phyloP scores from a whole-genome alignment of 2,888 invertebrate species.

The Trachelus tabidus region DNA sequence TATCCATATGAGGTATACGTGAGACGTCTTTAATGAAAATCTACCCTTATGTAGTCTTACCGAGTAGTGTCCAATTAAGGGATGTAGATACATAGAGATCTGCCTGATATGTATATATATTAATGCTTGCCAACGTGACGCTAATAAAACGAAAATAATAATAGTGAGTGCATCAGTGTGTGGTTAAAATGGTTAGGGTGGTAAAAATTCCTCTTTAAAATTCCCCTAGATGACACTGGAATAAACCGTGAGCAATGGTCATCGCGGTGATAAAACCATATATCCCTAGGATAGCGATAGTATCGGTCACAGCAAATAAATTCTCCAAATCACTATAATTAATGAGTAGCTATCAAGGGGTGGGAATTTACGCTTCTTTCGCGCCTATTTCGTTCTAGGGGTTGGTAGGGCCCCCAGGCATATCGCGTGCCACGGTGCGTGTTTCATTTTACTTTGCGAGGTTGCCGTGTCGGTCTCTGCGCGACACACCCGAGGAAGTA shows the following conservation, averaged over 20 bases:
- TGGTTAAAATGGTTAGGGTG: background rate
- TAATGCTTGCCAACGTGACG: background rate
- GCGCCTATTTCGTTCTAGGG: background rate
- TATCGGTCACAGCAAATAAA: background rate
- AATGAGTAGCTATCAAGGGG: background rate
- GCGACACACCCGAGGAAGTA: slow-evolving; percentile 7
- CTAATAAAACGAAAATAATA: background rate
- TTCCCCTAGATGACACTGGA: background rate
- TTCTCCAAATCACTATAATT: slow-evolving; percentile 2
- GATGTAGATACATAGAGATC: background rate
- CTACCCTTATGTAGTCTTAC: background rate
- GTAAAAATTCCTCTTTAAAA: background rate
- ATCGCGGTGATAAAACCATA: background rate
- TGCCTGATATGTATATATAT: background rate
- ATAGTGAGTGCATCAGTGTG: background rate
- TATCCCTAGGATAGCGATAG: background rate
- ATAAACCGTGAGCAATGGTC: background rate
- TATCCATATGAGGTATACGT: background rate
- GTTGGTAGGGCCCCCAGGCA: background rate
- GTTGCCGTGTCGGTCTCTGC: background rate
- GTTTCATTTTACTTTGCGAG: background rate
- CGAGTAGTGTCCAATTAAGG: background rate
- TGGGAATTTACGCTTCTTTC: background rate
- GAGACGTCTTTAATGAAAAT: background rate
- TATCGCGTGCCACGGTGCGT: slow-evolving; percentile 2